Percentiles rank a stretch among this genome's conserved stretches.
phyloP scores from a whole-genome alignment of 2,888 invertebrate genomes.

The Mallateleia sp. region DNA sequence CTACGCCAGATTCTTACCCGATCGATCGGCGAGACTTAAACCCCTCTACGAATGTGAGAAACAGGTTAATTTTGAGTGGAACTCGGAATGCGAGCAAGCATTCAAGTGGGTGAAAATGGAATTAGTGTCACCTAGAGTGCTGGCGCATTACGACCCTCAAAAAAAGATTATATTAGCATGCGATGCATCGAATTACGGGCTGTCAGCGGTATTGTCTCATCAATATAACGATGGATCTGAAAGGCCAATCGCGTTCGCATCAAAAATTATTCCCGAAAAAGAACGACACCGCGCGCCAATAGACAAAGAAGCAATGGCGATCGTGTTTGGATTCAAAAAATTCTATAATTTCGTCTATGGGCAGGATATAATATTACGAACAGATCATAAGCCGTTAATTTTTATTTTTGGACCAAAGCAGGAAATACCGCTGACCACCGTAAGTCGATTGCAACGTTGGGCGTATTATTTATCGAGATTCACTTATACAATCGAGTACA shows the following conservation, averaged over 20 bases:
- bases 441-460: slow-evolving; percentile 82
- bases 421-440: slow-evolving; percentile 80
- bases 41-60: not conserved
- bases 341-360: slow-evolving; percentile 81
- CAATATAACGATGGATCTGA: slow-evolving; percentile 58
- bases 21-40: not conserved
- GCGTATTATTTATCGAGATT: slow-evolving; percentile 84
- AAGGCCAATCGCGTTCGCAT: slow-evolving; percentile 77
- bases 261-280: slow-evolving; percentile 68
- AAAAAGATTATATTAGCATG: slow-evolving; percentile 57
- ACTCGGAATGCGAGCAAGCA: slow-evolving; percentile 43
- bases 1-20: slow-evolving; percentile 34
- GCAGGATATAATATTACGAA: slow-evolving; percentile 82
- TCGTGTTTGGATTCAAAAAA: slow-evolving; percentile 79
- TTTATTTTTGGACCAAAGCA: slow-evolving; percentile 82
- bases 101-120: slow-evolving; percentile 48
- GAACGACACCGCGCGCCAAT: slow-evolving; percentile 76
- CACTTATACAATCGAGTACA: slow-evolving; percentile 71
- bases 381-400: slow-evolving; percentile 87
- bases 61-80: slow-evolving; percentile 12
- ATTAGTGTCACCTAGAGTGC: slow-evolving; percentile 40
- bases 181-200: slow-evolving; percentile 55
- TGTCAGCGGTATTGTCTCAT: slow-evolving; percentile 73
- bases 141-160: slow-evolving; percentile 45
- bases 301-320: slow-evolving; percentile 80